Conservation (phyloP, 2,113 vertebrate genomes). For the Pterocles orientalis region DNA sequence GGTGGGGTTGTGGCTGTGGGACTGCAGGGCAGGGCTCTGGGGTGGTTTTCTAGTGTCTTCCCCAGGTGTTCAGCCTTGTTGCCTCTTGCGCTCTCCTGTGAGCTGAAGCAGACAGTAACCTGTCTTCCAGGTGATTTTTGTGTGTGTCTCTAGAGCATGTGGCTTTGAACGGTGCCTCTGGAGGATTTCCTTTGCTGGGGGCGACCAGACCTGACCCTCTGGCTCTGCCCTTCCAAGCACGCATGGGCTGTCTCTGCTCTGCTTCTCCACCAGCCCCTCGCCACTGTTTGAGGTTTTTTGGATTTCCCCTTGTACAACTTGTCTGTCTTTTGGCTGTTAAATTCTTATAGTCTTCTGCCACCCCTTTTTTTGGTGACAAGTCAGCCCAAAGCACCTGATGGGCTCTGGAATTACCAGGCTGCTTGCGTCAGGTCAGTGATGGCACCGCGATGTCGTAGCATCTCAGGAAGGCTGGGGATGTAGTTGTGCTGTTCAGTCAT, state of each 20-base stretch:
- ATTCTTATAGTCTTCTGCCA: neutral
- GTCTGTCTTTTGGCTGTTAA: neutral
- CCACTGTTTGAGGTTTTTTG: neutral
- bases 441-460: rapidly evolving
- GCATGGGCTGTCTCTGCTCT: neutral
- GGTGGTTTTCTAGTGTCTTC: neutral
- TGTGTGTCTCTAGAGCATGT: rapidly evolving
- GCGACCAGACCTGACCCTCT: neutral
- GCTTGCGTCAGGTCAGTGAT: neutral
- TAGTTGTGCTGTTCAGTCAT: neutral
- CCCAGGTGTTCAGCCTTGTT: neutral
- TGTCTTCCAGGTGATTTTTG: neutral
- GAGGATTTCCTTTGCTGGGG: neutral
- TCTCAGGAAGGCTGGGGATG: neutral
- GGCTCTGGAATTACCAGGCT: neutral
- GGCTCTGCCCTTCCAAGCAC: neutral
- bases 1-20: neutral
- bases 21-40: neutral
- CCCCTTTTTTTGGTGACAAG: neutral
- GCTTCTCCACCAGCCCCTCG: neutral
- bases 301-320: neutral
- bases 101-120: neutral
- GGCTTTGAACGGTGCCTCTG: neutral
- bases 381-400: neutral
- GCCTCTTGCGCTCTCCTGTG: neutral